phyloP scores from a whole-genome alignment of 2,888 invertebrate genomes.

The Caenorhabditis becei region DNA sequence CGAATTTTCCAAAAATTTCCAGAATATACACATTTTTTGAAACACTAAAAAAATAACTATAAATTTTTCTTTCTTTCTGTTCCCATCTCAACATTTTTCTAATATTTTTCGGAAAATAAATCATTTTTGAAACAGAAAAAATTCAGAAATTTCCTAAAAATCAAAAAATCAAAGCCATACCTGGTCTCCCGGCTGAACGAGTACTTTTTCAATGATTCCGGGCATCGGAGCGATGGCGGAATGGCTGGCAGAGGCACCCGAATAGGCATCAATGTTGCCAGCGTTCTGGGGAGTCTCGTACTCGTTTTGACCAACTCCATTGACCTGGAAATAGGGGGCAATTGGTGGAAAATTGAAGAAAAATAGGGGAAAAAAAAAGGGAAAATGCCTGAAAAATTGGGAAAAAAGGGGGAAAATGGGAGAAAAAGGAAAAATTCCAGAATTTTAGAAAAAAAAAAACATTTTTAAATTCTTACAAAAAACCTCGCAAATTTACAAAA shows the following conservation, averaged over 20 bases:
- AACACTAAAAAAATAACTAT: no score
- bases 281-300: slow-evolving; percentile 48
- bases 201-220: slow-evolving; percentile 92
- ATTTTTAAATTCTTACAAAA: no score
- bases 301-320: slow-evolving; percentile 70
- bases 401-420: not conserved
- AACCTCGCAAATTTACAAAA: no score
- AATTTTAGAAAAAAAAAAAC: not conserved
- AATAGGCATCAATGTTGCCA: slow-evolving; percentile 37
- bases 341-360: no score
- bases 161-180: no score
- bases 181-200: slow-evolving; percentile 89
- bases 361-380: no score
- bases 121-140: not conserved
- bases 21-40: no score
- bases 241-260: slow-evolving; percentile 56
- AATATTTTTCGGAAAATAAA: no score
- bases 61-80: no score
- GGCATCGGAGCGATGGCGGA: slow-evolving; percentile 91
- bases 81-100: no score
- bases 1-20: no score
- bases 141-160: no score
- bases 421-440: not conserved
- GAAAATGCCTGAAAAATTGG: slow-evolving; percentile 10
- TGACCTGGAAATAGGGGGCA: slow-evolving; percentile 65